Evolutionary conservation across 2,797 vertebrate species (phyloP).

Genomic region (Lepidocolaptes lacrymiger): DNA sequence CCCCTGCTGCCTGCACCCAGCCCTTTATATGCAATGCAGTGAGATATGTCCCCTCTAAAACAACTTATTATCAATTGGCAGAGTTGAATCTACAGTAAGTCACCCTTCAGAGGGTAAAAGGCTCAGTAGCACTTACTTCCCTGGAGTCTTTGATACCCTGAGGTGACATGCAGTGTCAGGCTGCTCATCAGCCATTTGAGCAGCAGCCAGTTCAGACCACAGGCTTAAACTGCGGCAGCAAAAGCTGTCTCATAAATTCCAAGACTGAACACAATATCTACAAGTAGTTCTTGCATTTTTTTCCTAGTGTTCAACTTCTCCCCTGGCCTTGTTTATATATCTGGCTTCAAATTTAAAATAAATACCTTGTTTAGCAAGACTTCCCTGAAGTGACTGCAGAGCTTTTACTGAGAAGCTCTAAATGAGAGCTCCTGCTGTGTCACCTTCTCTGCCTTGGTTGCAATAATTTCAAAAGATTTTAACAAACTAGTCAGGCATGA

Average conservation of each 20-base stretch:
- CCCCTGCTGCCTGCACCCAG: rapidly evolving
- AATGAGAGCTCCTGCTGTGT: background rate
- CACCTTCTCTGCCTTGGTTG: background rate
- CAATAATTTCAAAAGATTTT: constrained; percentile 8
- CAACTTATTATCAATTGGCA: background rate
- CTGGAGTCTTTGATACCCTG: background rate
- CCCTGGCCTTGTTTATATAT: background rate
- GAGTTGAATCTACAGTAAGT: background rate
- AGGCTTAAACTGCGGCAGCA: rapidly evolving
- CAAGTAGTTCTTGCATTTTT: background rate
- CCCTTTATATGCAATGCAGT: rapidly evolving
- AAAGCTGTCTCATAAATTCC: background rate
- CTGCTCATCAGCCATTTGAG: rapidly evolving
- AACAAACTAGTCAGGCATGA: background rate
- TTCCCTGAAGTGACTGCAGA: background rate
- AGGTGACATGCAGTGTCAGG: rapidly evolving
- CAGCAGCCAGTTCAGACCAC: background rate
- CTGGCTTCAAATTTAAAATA: background rate
- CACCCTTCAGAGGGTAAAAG: background rate
- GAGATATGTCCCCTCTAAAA: background rate
- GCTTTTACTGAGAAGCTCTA: background rate
- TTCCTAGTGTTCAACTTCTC: background rate
- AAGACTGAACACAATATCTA: background rate
- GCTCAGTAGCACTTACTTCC: background rate
- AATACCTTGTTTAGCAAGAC: background rate